Percentiles rank a stretch among this genome's conserved stretches.
Conservation (phyloP, 2,888 invertebrate genomes). For the Hirtodrosophila alboralis region DNA sequence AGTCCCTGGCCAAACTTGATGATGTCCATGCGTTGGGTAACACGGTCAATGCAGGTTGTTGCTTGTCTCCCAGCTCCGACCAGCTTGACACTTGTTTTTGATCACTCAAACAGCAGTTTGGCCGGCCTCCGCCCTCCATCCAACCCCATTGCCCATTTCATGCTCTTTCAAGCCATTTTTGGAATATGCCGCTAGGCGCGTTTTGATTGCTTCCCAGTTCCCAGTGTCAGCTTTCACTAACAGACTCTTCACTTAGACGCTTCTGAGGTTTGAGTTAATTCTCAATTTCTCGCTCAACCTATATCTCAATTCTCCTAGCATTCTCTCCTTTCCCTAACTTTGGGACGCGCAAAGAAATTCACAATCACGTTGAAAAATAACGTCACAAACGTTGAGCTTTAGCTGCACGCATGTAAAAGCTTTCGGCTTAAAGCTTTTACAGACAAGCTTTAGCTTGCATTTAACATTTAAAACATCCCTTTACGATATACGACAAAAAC, state of each 20-base stretch:
- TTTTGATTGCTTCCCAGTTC: conserved; percentile 39
- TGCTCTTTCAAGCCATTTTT: conserved; percentile 34
- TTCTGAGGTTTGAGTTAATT: not conserved
- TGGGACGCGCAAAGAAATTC: not conserved
- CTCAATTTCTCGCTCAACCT: too few species aligned
- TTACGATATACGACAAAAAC: conserved; percentile 16
- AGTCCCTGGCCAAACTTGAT: conserved; percentile 14
- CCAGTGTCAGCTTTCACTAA: too few species aligned
- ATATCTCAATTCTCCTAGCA: too few species aligned
- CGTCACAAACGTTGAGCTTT: too few species aligned
- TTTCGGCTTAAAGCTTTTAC: conserved; percentile 1
- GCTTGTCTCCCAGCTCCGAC: not conserved
- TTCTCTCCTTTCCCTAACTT: too few species aligned
- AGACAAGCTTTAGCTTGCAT: not conserved
- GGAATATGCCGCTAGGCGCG: conserved; percentile 33
- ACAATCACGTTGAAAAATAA: too few species aligned
- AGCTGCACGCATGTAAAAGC: not conserved
- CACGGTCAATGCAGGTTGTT: not conserved
- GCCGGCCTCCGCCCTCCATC: conserved; percentile 6
- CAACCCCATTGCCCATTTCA: conserved; percentile 7
- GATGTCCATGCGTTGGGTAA: conserved; percentile 5
- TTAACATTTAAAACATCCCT: not conserved
- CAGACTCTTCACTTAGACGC: not conserved
- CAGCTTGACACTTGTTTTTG: conserved; percentile 33
- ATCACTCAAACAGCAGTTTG: conserved; percentile 24